phyloP scores from a whole-genome alignment of 2,888 invertebrate species.

The Bimastos eiseni region DNA sequence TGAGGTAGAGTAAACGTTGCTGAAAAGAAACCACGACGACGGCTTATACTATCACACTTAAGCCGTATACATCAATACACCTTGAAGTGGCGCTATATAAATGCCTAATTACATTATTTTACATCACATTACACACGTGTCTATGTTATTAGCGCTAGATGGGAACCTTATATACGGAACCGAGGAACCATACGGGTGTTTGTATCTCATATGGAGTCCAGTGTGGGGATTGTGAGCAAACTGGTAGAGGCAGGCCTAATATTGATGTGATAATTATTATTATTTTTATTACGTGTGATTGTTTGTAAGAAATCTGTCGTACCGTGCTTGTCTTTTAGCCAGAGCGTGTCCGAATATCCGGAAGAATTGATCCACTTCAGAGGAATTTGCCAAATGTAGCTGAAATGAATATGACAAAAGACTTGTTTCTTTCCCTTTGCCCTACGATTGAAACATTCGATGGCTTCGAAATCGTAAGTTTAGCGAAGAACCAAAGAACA shows the following conservation, averaged over 20 bases:
- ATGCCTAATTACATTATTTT: too few relatives aligned
- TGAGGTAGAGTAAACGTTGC: not conserved
- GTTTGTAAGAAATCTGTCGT: not conserved
- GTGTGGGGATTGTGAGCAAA: too few relatives aligned
- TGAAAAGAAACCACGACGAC: not conserved
- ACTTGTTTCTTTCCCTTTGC: not conserved
- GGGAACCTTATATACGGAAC: too few relatives aligned
- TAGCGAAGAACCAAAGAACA: too few relatives aligned
- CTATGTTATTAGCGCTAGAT: too few relatives aligned
- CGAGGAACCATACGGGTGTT: too few relatives aligned
- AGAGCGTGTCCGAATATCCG: not conserved
- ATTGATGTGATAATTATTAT: not conserved
- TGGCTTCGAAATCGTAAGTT: too few relatives aligned
- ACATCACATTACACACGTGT: too few relatives aligned
- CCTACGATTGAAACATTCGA: not conserved
- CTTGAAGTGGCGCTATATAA: too few relatives aligned
- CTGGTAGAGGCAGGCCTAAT: too few relatives aligned
- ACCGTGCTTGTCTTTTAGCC: not conserved
- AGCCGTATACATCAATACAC: not conserved
- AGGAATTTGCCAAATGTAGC: conserved; percentile 42
- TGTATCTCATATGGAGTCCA: too few relatives aligned
- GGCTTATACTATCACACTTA: not conserved
- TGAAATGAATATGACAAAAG: not conserved
- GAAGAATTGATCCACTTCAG: conserved; percentile 33
- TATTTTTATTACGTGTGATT: not conserved